Base-by-base conservation (phyloP, 2,888 invertebrate genomes). In the Heteromyza rotundicornis region DNA sequence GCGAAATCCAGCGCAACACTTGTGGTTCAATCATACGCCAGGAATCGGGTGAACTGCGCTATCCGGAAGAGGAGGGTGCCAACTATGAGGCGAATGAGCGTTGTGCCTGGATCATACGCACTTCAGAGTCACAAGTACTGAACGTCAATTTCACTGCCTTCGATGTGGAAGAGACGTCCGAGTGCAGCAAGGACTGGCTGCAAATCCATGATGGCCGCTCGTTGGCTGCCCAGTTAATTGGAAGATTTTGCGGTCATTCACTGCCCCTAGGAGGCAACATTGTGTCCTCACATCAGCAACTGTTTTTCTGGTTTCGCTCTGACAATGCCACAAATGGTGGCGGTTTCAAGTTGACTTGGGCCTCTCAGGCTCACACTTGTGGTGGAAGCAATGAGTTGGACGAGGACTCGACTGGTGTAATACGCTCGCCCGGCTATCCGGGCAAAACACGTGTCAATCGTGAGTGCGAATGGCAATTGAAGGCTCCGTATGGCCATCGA, bases 401-500 rank as follows among this genome's bases (percentile, higher is more conserved):
- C 0, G 83, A 32, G 1, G 49, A 22, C 1, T 69, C 86, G 2
- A 89, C 90, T 70, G 96, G 96, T 1, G 86, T 88, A 0, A 87
- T 97, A 40, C 87, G 86, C 61, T 95, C 95, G 1, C 96, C 96
- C 0, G 95, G 95, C 0, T 94, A 92, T 69, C 96, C 96, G 0
- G 92, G 92, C 3, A 87, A 87, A 68, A 95, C 96, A 79, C 95
- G 96, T 1, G 86, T 88, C 1, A 90, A 92, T 77, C 80, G 88
- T 36, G 92, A 96, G 75, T 97, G 97, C 76, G 88, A 86, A 63
- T 97, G 96, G 96, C 83, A 82, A n/a, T 83, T 96, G 40, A 71
- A 65, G 1, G 90, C 91, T 0, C 85, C 85, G 0, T 84, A 86
- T 0, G 91, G 91, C 2, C 92, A 92, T 80, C 87, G 92, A 72